Evolutionary conservation across 92 coral and sea anemone species (phyloP).

Genomic region (Umimayanthus kanabou): DNA sequence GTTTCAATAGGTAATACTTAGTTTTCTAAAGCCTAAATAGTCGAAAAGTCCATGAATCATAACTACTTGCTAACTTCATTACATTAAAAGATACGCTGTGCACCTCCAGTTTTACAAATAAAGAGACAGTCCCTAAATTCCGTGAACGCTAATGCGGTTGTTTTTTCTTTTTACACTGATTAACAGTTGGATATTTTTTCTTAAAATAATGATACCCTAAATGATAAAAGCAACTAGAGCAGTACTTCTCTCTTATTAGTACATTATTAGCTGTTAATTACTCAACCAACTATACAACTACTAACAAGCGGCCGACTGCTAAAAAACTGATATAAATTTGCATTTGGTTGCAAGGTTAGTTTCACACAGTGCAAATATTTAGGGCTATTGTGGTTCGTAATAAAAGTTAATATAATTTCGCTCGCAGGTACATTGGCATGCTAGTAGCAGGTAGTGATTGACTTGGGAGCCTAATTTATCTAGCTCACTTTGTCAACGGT

Average conservation of each 20-base stretch:
- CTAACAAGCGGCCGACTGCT: background rate
- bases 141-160: background rate
- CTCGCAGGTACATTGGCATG: conserved; percentile 4
- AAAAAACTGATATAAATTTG: background rate
- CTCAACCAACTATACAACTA: no score
- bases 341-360: background rate
- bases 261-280: background rate
- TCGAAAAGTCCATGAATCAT: background rate
- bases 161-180: background rate
- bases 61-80: background rate
- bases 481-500: background rate
- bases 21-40: background rate
- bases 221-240: background rate
- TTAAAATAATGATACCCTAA: background rate
- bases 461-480: background rate
- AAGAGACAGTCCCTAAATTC: background rate
- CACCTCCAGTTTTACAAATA: background rate
- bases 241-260: background rate
- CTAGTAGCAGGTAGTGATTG: conserved; percentile 8
- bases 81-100: background rate
- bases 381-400: background rate
- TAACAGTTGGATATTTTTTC: background rate
- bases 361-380: background rate
- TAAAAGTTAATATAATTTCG: background rate
- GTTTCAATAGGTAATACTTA: background rate